phyloP scores from a whole-genome alignment of 2,797 vertebrate species.

The Schizopygopsis pylzovi region DNA sequence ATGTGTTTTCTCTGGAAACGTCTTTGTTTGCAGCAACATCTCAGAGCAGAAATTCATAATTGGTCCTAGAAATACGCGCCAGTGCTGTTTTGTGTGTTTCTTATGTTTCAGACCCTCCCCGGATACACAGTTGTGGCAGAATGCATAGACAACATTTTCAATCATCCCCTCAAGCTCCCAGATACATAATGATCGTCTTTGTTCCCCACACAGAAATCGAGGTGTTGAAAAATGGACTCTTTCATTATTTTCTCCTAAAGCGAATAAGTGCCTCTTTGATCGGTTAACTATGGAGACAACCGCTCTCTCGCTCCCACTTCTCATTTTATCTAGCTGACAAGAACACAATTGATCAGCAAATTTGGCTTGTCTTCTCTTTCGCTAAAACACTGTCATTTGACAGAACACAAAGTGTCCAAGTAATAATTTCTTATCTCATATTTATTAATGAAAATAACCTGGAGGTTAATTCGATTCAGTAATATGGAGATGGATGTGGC shows the following conservation, averaged over 20 bases:
- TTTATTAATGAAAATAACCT: conserved; percentile 68
- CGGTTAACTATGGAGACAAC: conserved; percentile 55
- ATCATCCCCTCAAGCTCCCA: conserved; percentile 40
- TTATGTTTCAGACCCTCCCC: conserved; percentile 38
- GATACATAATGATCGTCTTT: conserved; percentile 56
- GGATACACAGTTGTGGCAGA: conserved; percentile 38
- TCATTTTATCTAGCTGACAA: conserved; percentile 48
- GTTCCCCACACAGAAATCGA: conserved; percentile 47
- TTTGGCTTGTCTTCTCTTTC: conserved; percentile 50
- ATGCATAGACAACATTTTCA: conserved; percentile 53
- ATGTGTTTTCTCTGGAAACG: conserved; percentile 17
- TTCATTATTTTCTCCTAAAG: conserved; percentile 59
- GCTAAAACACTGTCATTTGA: conserved; percentile 50
- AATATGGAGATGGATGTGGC: conserved; percentile 52
- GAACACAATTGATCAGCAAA: conserved; percentile 60
- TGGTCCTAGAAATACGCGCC: conserved; percentile 8
- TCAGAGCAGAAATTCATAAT: conserved; percentile 31
- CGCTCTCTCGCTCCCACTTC: conserved; percentile 20
- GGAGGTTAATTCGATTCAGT: conserved; percentile 64
- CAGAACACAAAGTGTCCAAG: conserved; percentile 49
- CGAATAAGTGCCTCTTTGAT: conserved; percentile 59
- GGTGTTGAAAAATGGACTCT: conserved; percentile 46
- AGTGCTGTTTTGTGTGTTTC: conserved; percentile 8
- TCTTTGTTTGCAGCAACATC: conserved; percentile 28
- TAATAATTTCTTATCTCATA: conserved; percentile 65